Base-by-base conservation (phyloP, 1,140 invertebrate genomes). In the Ips nitidus region DNA sequence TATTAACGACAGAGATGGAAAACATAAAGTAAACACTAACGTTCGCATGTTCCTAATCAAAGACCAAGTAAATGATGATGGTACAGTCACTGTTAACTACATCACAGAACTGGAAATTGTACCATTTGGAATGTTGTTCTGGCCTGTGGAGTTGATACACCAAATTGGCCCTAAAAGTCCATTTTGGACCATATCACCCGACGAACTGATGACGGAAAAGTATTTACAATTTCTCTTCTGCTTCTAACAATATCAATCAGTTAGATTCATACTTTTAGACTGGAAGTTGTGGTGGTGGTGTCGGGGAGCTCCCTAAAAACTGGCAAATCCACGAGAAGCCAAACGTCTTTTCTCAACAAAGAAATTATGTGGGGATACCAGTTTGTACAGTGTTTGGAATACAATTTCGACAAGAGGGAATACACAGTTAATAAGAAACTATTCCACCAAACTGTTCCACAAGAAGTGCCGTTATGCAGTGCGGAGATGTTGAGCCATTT, bases 381-480 rank as follows among this genome's bases (percentile, higher is more conserved):
- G 7, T 94, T 94, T 76, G 85, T 86, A 67, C 61, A 66, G 4
- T 76, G 75, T 52, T 39, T 75, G 4, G 67, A 69, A 37, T 73
- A 47, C 45, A 59, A 73, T 42, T 3, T 6, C 1, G 43, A 22
- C 2, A 72, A 73, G 67, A 41, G 39, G 41, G 64, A 71, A 39
- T 75, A 72, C 39, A 8, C 64, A 3, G 69, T 76, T 36, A 70
- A 73, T 52, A 71, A 75, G 79, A 92, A 89, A 4, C 87, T 94
- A 71, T 98, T 98, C 82, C 93, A 98, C 77, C 91, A 90, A 73
- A 97, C 94, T 1, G 89, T 89, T 45, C 90, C 94, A 77, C 91
- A 98, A 42, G 93, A 96, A 73, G 97, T 94, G 0, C 95, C 95
- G 0, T 85, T 94, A 3, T 97, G 93, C 81, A 94, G 92, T 72